Percentiles rank a stretch among this genome's conserved stretches.
These are phyloP conservation scores for Telmatherina bonti DNA, from an alignment of 2,797 vertebrate genomes.

Conservation along the genomic window DNA sequence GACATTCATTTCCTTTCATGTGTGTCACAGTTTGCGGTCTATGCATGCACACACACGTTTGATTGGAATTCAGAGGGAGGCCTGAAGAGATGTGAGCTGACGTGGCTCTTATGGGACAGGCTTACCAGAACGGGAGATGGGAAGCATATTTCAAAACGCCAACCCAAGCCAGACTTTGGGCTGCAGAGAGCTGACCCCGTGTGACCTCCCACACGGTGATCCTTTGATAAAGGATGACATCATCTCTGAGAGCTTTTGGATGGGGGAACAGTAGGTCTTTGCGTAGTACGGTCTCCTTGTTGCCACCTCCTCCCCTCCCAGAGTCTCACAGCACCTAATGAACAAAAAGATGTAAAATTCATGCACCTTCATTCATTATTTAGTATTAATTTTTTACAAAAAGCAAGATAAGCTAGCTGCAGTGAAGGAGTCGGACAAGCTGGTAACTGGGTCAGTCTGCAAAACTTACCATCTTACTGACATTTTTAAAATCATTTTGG, in stretches of 20 bases:
- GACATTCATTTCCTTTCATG: not conserved
- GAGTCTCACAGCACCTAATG: constrained; percentile 60
- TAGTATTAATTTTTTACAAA: constrained; percentile 71
- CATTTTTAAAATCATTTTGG: constrained; percentile 11
- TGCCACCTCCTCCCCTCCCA: constrained; percentile 19
- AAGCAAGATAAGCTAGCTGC: constrained; percentile 61
- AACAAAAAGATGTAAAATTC: constrained; percentile 79
- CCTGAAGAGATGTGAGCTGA: constrained; percentile 70
- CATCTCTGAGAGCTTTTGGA: constrained; percentile 55
- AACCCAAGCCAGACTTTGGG: constrained; percentile 49
- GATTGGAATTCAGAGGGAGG: constrained; percentile 41
- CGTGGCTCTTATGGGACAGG: constrained; percentile 55
- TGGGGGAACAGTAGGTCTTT: constrained; percentile 1
- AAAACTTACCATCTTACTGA: constrained; percentile 52
- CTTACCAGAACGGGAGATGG: constrained; percentile 59
- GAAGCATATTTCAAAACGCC: constrained; percentile 56
- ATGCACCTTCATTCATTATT: constrained; percentile 78
- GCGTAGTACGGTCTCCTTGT: constrained; percentile 2
- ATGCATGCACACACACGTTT: constrained; percentile 15
- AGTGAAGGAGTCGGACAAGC: constrained; percentile 47
- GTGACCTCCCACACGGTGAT: constrained; percentile 49
- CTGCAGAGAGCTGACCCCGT: constrained; percentile 57
- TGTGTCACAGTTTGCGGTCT: constrained; percentile 15
- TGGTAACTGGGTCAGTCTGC: constrained; percentile 59
- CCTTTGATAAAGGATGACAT: constrained; percentile 66